Evolutionary conservation across 2,113 vertebrate genomes (phyloP), one percentile per base, ranked within the genome.

Genomic region (Nycticryphes semicollaris): DNA sequence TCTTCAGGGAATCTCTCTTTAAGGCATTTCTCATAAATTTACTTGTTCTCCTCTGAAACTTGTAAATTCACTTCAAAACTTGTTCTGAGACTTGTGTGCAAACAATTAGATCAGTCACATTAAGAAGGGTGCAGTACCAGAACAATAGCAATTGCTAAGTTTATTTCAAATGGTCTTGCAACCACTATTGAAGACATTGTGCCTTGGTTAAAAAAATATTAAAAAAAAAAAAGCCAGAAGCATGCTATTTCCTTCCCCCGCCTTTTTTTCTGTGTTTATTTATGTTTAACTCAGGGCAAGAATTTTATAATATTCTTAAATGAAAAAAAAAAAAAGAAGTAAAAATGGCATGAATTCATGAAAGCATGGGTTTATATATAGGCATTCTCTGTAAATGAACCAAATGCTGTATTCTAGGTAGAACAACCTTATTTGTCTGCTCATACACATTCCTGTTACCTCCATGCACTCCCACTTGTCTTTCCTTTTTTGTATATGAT

Each of bases 241-340:
- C 95, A 97, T 97, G 91, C 81, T 56, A 76, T 85, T 90, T 97
- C 54, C 56, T 62, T 60, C 5, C 10, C 31, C 45, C 15, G 30
- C 39, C 23, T 47, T 41, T 35, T 53, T 89, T 90, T 85, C 30
- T 95, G 57, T 89, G 91, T 88, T 51, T 66, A 35, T 97, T 97
- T 98, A 95, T 96, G 91, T 90, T 97, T 93, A 96, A 96, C 84
- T 93, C 92, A 98, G 82, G 90, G 91, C 83, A 96, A 97, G 95
- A 94, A 70, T 79, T 95, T 97, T 96, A 48, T 97, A 97, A 86
- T 95, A 94, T 87, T 93, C 51, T 90, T 94, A 94, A 94, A 92
- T 37, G 66, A 90, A 94, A 96, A 89, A 90, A 94, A 96, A 89
- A 87, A 37, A 74, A 30, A 84, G 35, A 47, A 95, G 94, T 79